Conservation (phyloP, 2,888 invertebrate species). For the Epiblema foenella region DNA sequence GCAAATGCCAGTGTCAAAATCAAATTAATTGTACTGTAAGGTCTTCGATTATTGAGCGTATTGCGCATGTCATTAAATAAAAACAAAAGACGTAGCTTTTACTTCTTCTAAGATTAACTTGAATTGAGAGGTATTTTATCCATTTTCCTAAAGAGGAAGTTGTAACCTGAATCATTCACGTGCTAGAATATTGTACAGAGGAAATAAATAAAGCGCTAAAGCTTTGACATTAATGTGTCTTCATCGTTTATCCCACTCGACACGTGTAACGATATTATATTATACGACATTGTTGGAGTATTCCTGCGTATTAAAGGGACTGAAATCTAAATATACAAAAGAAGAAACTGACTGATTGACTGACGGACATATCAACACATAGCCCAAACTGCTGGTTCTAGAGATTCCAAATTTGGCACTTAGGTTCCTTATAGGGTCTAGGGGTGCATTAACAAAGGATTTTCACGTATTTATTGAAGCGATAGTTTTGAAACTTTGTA, state of each 20-base stretch:
- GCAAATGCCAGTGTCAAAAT: too few species aligned
- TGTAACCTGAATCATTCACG: background rate
- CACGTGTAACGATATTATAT: conserved; percentile 11
- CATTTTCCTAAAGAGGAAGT: background rate
- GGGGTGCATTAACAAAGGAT: too few species aligned
- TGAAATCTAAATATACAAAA: too few species aligned
- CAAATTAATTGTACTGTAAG: too few species aligned
- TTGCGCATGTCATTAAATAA: background rate
- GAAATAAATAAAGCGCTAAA: conserved; percentile 3
- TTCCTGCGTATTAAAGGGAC: background rate
- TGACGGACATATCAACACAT: too few species aligned
- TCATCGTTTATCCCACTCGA: background rate
- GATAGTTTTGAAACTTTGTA: too few species aligned
- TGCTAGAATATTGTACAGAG: background rate
- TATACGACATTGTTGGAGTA: background rate
- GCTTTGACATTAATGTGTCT: background rate
- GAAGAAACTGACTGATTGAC: too few species aligned
- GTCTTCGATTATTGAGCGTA: too few species aligned
- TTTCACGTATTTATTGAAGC: too few species aligned
- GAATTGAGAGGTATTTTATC: background rate
- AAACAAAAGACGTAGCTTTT: background rate
- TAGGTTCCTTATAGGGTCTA: too few species aligned
- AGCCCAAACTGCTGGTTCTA: too few species aligned
- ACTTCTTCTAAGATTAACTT: background rate
- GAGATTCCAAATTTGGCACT: too few species aligned